Evolutionary conservation across 1,140 invertebrate genomes (phyloP), one percentile per base, ranked within the genome.

Genomic region (Archivesica marissinica): DNA sequence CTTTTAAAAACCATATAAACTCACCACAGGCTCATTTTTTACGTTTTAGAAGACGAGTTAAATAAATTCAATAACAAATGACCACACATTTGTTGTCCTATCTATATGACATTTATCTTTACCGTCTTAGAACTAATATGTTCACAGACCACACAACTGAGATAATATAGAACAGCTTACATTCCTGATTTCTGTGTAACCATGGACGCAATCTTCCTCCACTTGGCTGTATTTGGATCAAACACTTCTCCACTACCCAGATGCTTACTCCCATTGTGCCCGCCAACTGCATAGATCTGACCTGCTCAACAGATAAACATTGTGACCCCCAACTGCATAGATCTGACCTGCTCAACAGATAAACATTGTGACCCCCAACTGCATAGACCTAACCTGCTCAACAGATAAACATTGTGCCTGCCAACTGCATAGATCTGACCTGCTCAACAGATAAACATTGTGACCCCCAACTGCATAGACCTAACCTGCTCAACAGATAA

Each of bases 341-440:
- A 94, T 82, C 54, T 90, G 77, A 38, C 92, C 93, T 94, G 68
- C 35, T 87, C 44, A 52, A 81, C 30, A 64, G 17, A 52, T n/a
- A n/a, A n/a, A n/a, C 93, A 88, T 94, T 93, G 88, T 94, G 93
- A 44, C 93, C 93, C 2, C 93, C 93, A 68, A 94, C 92, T 72
- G 93, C 93, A 89, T 92, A 94, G 76, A 94, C 80, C 54, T 90
- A 75, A 38, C 92, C 93, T 94, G 68, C 35, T 87, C 44, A 52
- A 81, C 30, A 64, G 17, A 52, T n/a, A n/a, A n/a, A n/a, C 93
- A 88, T 94, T 93, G 88, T 94, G 93, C 38, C 93, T 93, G 2
- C 93, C 93, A 68, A 94, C 92, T 72, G 93, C 93, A 89, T 92
- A 94, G 76, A 94, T 82, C 54, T 90, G 77, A 38, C 92, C 93